A percentile compares a stretch with the other conserved stretches of the same genome.
Conservation (phyloP, 2,888 invertebrate species). For the Oscheius sp. region DNA sequence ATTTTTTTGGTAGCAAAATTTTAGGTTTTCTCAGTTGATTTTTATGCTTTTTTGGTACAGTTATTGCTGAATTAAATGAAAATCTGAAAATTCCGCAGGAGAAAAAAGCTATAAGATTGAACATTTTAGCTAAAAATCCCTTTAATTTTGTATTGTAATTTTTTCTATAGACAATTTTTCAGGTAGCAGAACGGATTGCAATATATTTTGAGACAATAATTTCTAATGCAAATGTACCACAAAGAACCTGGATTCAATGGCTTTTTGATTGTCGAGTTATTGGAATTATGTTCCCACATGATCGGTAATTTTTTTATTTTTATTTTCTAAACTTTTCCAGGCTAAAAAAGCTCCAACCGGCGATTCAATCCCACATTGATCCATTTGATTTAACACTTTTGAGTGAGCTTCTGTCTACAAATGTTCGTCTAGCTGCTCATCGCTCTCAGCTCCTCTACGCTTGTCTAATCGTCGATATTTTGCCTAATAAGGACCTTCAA, state of each 20-base stretch:
- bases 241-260: conserved; percentile 36
- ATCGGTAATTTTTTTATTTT: conserved; percentile 14
- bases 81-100: too few species aligned
- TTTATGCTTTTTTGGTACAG: too few species aligned
- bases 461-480: conserved; percentile 42
- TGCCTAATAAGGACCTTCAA: conserved; percentile 50
- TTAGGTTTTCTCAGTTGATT: too few species aligned
- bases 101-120: too few species aligned
- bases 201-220: conserved; percentile 34
- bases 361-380: conserved; percentile 50
- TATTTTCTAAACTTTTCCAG: conserved; percentile 18
- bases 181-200: conserved; percentile 40
- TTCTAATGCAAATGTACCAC: conserved; percentile 12
- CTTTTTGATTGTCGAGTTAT: conserved; percentile 47
- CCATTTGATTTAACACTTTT: conserved; percentile 59
- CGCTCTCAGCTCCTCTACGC: conserved; percentile 51
- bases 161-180: too few species aligned
- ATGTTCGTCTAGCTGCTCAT: conserved; percentile 49
- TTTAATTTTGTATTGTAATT: too few species aligned
- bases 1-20: too few species aligned
- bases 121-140: too few species aligned
- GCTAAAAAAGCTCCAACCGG: conserved; percentile 15
- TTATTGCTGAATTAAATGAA: too few species aligned
- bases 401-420: conserved; percentile 49
- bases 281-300: conserved; percentile 44